phyloP scores from a whole-genome alignment of 2,888 invertebrate genomes.

The Criorhina ranunculi region DNA sequence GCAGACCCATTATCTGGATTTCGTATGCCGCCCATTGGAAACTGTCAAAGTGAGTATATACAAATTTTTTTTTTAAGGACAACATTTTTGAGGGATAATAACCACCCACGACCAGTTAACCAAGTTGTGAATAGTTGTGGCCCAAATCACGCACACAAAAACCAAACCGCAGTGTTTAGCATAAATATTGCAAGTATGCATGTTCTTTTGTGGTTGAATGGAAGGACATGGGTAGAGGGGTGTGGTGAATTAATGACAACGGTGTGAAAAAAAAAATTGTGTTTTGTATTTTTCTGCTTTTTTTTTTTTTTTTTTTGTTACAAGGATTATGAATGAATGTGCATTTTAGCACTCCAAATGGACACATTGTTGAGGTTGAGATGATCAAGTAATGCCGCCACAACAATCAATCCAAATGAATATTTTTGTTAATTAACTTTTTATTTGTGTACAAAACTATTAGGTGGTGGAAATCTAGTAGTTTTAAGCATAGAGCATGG shows the following conservation, averaged over 20 bases:
- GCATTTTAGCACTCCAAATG: constrained; percentile 63
- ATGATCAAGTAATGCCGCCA: constrained; percentile 79
- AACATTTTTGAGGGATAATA: neutral
- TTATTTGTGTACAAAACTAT: constrained; percentile 46
- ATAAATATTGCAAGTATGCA: constrained; percentile 78
- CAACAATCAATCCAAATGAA: constrained; percentile 51
- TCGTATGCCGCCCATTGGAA: constrained; percentile 95
- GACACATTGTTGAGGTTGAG: constrained; percentile 56
- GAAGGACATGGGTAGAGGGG: constrained; percentile 2
- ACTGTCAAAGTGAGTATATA: constrained; percentile 93
- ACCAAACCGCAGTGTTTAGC: constrained; percentile 78
- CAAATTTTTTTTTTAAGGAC: constrained; percentile 9
- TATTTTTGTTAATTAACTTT: constrained; percentile 36
- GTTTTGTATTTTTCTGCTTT: constrained; percentile 27
- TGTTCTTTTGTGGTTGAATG: constrained; percentile 73
- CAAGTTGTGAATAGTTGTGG: constrained; percentile 77
- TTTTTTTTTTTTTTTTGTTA: constrained; percentile 8
- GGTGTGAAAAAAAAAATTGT: constrained; percentile 19
- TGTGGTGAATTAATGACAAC: constrained; percentile 35
- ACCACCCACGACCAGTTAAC: constrained; percentile 62
- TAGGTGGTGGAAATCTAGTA: no score
- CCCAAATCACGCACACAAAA: constrained; percentile 77
- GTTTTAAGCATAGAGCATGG: no score
- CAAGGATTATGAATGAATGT: constrained; percentile 23
- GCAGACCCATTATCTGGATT: constrained; percentile 94